These are phyloP conservation scores for Pipra filicauda DNA, from an alignment of 2,113 vertebrate genomes.

Conservation along the genomic window DNA sequence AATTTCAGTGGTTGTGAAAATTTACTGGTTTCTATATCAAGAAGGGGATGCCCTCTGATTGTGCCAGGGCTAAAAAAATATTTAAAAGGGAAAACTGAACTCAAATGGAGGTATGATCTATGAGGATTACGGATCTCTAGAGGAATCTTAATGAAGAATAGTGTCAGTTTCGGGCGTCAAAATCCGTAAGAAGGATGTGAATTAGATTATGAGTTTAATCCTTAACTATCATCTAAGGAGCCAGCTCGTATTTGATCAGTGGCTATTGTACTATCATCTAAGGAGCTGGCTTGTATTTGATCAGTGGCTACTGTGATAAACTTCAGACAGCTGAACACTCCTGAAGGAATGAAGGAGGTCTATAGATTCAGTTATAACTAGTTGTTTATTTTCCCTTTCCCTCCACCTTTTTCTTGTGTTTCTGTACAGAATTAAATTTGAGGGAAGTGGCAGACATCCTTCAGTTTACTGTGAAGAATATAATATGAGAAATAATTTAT, in stretches of 20 bases:
- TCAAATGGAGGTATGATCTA: neutral
- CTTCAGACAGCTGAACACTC: neutral
- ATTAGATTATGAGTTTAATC: neutral
- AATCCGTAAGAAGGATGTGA: neutral
- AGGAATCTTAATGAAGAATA: neutral
- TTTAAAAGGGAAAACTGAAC: neutral
- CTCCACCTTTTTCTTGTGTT: neutral
- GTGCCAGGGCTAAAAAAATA: neutral
- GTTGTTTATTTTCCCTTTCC: neutral
- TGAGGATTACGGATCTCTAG: neutral
- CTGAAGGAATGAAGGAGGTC: neutral
- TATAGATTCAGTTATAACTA: neutral
- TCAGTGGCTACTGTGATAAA: neutral
- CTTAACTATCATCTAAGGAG: neutral
- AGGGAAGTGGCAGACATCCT: neutral
- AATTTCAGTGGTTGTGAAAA: neutral
- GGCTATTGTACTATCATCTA: neutral
- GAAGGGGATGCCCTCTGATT: neutral
- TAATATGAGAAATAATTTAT: neutral
- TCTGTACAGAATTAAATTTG: neutral
- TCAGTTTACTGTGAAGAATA: neutral
- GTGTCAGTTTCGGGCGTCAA: neutral
- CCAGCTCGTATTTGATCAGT: neutral
- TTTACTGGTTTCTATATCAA: neutral
- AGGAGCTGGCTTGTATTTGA: neutral